Base-by-base conservation (phyloP, 2,888 invertebrate genomes). In the Drosophila leonis region DNA sequence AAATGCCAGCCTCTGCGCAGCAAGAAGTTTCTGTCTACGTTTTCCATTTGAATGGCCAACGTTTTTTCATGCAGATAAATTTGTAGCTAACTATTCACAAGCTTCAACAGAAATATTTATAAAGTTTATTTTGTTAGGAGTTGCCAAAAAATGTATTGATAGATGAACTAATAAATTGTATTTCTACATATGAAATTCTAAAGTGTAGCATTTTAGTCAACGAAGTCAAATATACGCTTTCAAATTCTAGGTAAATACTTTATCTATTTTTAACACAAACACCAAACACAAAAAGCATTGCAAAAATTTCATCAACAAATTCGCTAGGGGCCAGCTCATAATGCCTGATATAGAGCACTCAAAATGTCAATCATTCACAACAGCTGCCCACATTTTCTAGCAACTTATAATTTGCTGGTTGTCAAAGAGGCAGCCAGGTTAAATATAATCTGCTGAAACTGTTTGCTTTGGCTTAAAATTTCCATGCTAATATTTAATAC, bases 361-460 rank as follows among this genome's bases (percentile, higher is more conserved):
- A 49, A 49, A 48, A 48, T 48, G 48, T 48, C 48, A 48, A 48
- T 48, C 48, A 49, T 49, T 49, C 31, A 31, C 13, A 49, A 2
- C 18, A 49, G 31, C 49, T 33, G 8, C 49, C 18, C 33, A 49
- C 33, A 33, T 33, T 33, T 20, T 49, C 7, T 1, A 31, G 29
- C n/a, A 31, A 18, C 31, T 49, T 7, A 13, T 33, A 49, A 49
- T 49, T 33, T 49, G 12, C 18, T 8, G 31, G 18, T 13, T 20
- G 49, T 33, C 49, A 49, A 31, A 49, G 49, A 49, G 33, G 8
- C 49, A 20, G 13, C 31, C 18, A 49, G 49, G 49, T 33, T 33
- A 49, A 33, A 49, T 12, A 31, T 49, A 49, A 49, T 49, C 13
- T 49, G 49, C 27, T 8, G 15, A 13, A 27, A 44, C 44, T 15